Percentiles rank a stretch among this genome's conserved stretches.
These are phyloP conservation scores for Sipha flava DNA, from an alignment of 1,140 invertebrate species.

Conservation along the genomic window DNA sequence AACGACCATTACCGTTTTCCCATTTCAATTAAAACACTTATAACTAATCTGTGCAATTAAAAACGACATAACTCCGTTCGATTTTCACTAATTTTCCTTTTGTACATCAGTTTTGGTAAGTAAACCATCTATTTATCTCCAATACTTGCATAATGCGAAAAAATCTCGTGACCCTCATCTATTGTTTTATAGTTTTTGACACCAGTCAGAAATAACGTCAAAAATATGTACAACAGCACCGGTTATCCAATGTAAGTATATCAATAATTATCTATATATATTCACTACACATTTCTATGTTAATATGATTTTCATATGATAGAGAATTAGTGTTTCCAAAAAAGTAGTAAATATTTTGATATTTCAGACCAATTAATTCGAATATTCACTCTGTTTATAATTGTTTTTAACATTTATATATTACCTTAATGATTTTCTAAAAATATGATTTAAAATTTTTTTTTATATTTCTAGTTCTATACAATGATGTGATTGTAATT, in stretches of 20 bases:
- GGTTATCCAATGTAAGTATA: constrained; percentile 27
- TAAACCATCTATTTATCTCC: not conserved
- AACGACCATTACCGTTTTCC: not conserved
- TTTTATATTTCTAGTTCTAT: too few species aligned
- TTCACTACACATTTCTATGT: too few species aligned
- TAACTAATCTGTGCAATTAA: not conserved
- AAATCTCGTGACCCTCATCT: not conserved
- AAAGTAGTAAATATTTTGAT: too few species aligned
- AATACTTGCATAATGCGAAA: not conserved
- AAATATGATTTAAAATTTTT: too few species aligned
- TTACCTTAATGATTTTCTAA: too few species aligned
- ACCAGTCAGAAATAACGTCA: not conserved
- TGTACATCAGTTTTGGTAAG: not conserved
- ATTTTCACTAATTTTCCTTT: not conserved
- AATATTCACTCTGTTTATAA: too few species aligned
- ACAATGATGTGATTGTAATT: too few species aligned
- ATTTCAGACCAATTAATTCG: too few species aligned
- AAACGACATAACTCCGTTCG: not conserved
- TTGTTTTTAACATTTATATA: too few species aligned
- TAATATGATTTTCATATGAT: too few species aligned
- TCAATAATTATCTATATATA: not conserved
- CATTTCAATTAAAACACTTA: not conserved
- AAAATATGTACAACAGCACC: constrained; percentile 9
- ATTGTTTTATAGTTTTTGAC: not conserved
- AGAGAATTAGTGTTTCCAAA: too few species aligned